Evolutionary conservation across 2,888 invertebrate species (phyloP).

Genomic region (Pristionchus fissidentatus): DNA sequence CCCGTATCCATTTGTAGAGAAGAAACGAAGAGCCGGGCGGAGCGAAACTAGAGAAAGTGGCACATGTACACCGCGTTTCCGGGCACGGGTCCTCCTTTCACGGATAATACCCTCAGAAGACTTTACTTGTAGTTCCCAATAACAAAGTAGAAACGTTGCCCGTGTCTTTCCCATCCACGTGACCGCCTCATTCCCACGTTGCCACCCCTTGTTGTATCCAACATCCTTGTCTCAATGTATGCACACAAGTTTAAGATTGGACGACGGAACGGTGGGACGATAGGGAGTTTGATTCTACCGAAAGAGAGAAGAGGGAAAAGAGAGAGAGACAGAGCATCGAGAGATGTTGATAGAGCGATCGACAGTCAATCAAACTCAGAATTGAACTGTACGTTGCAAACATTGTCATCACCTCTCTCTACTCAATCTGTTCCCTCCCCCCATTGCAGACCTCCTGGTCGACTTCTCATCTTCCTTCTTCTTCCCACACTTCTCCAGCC

Average conservation of each 20-base stretch:
- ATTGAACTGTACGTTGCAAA: too few relatives aligned
- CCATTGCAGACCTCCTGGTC: not conserved
- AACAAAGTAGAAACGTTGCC: too few relatives aligned
- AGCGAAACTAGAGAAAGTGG: conserved; percentile 40
- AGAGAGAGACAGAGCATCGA: not conserved
- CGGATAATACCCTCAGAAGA: conserved; percentile 11
- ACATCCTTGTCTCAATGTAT: conserved; percentile 38
- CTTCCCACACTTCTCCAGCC: not conserved
- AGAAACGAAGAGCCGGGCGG: not conserved
- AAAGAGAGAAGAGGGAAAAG: not conserved
- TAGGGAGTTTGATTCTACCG: conserved; percentile 4
- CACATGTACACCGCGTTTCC: conserved; percentile 13
- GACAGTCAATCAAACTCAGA: too few relatives aligned
- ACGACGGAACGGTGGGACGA: conserved; percentile 8
- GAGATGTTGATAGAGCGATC: too few relatives aligned
- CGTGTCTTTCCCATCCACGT: not conserved
- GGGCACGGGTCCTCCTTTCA: not conserved
- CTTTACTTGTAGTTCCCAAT: too few relatives aligned
- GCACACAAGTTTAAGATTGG: conserved; percentile 44
- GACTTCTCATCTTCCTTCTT: conserved; percentile 5
- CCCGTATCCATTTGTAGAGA: conserved; percentile 39
- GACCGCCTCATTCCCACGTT: conserved; percentile 24
- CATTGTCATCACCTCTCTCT: too few relatives aligned
- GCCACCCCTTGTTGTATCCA: conserved; percentile 15
- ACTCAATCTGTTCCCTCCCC: too few relatives aligned